Evolutionary conservation across 2,888 invertebrate species (phyloP).

Genomic region (Aradus depressus): DNA sequence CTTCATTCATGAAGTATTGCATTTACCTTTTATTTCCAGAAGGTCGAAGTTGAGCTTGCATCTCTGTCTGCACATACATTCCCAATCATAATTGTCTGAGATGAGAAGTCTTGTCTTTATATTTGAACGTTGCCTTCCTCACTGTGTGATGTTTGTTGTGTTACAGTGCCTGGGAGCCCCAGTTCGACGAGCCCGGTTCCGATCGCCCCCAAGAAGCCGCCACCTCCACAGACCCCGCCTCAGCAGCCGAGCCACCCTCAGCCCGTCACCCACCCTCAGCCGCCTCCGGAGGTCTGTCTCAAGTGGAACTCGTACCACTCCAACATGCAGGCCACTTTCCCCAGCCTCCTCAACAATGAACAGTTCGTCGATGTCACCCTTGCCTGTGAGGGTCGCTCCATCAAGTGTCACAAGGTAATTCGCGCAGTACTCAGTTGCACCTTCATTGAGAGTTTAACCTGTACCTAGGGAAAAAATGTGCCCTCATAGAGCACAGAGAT

Average conservation of each 20-base stretch:
- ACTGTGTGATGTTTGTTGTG: slow-evolving; percentile 1
- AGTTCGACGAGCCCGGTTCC: slow-evolving; percentile 16
- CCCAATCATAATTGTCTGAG: too few species aligned
- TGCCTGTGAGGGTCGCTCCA: slow-evolving; percentile 43
- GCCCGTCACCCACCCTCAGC: neutral
- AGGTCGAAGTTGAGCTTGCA: too few species aligned
- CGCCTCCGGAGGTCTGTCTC: slow-evolving; percentile 38
- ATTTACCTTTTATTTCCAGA: too few species aligned
- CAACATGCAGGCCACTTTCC: slow-evolving; percentile 45
- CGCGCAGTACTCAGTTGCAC: too few species aligned
- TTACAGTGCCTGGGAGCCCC: slow-evolving; percentile 14
- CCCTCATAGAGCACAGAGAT: too few species aligned
- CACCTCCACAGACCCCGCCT: slow-evolving; percentile 5
- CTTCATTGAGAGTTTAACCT: too few species aligned
- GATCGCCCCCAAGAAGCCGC: slow-evolving; percentile 17
- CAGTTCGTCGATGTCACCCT: slow-evolving; percentile 46
- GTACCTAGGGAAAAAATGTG: too few species aligned
- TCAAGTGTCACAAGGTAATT: slow-evolving; percentile 45
- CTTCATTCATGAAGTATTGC: too few species aligned
- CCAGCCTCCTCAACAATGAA: slow-evolving; percentile 40
- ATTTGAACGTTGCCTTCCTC: too few species aligned
- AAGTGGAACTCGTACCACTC: slow-evolving; percentile 47
- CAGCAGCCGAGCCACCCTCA: slow-evolving; percentile 4
- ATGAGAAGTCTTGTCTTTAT: too few species aligned
- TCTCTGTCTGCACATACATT: too few species aligned